phyloP scores from a whole-genome alignment of 2,888 invertebrate species.

The Nudaria mundana region DNA sequence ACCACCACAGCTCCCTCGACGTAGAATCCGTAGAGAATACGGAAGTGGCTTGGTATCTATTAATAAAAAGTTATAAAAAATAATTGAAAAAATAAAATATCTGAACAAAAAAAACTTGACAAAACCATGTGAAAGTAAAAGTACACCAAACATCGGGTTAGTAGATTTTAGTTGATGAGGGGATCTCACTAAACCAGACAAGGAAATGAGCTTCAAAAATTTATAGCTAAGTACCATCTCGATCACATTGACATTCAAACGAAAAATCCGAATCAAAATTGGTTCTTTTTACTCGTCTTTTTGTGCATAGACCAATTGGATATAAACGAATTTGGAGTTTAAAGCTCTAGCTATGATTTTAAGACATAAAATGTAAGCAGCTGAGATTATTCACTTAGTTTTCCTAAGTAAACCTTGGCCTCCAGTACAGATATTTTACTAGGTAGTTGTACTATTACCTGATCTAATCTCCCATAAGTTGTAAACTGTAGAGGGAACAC shows the following conservation, averaged over 20 bases:
- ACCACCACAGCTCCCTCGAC: slow-evolving; percentile 85
- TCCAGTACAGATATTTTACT: slow-evolving; percentile 22
- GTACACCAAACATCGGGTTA: too few species aligned
- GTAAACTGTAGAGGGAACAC: slow-evolving; percentile 87
- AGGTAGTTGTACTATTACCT: too few species aligned
- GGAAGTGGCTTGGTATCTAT: slow-evolving; percentile 78
- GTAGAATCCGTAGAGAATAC: slow-evolving; percentile 84
- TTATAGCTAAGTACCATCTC: too few species aligned
- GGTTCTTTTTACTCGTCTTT: too few species aligned
- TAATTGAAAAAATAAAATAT: too few species aligned
- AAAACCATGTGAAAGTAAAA: not conserved
- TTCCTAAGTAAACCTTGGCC: not conserved
- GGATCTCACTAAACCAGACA: not conserved
- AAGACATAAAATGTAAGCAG: not conserved
- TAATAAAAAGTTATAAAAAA: not conserved
- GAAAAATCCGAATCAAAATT: too few species aligned
- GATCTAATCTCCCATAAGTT: slow-evolving; percentile 84
- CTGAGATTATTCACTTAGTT: not conserved
- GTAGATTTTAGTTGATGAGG: too few species aligned
- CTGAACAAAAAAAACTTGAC: too few species aligned
- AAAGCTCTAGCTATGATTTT: too few species aligned
- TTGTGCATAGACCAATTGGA: too few species aligned
- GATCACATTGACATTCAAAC: too few species aligned
- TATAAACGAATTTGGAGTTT: too few species aligned
- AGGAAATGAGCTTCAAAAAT: not conserved